These are phyloP conservation scores for Bombus waltoni DNA, from an alignment of 1,140 invertebrate genomes.

Conservation along the genomic window DNA sequence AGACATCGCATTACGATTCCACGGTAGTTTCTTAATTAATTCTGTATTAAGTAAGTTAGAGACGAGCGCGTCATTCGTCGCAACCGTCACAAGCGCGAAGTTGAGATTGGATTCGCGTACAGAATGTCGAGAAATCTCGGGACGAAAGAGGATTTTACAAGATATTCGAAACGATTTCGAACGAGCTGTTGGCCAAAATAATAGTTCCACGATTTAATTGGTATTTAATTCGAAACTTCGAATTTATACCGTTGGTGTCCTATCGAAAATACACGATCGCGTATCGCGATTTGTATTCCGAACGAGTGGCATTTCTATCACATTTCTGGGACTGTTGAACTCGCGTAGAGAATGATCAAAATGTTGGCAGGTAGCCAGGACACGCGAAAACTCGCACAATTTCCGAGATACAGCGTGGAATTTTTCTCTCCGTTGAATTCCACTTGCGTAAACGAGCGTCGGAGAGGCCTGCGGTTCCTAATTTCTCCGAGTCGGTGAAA, in stretches of 20 bases:
- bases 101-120: conserved; percentile 20
- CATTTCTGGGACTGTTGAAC: conserved; percentile 7
- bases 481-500: background rate
- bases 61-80: background rate
- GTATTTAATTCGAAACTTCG: background rate
- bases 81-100: background rate
- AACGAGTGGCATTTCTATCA: background rate
- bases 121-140: background rate
- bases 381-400: background rate
- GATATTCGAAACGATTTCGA: background rate
- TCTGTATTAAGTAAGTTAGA: background rate
- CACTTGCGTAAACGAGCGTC: too few relatives aligned
- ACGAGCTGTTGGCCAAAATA: background rate
- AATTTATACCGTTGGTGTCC: background rate
- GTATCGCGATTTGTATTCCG: background rate
- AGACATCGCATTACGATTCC: too few relatives aligned
- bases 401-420: background rate
- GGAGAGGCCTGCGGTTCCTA: background rate
- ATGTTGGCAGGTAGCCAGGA: background rate
- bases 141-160: too few relatives aligned
- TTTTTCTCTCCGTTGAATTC: background rate
- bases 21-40: background rate
- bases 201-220: background rate
- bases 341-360: background rate
- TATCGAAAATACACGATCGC: background rate